phyloP scores from a whole-genome alignment of 2,113 vertebrate species.

The Stegostoma tigrinum region DNA sequence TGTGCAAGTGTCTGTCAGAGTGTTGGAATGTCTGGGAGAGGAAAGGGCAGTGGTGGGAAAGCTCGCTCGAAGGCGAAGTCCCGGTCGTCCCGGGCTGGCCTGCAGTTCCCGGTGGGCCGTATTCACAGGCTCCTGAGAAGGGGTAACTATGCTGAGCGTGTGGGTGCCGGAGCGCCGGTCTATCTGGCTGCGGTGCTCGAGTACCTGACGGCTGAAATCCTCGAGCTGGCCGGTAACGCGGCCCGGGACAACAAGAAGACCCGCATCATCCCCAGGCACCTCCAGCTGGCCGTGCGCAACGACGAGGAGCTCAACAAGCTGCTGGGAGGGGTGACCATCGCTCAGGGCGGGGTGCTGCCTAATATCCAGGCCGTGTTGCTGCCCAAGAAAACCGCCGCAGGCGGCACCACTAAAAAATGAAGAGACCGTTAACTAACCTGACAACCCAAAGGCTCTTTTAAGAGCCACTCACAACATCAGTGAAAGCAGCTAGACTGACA shows the following conservation, averaged over 20 bases:
- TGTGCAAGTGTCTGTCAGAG: too few relatives aligned
- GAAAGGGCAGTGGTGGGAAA: conserved; percentile 43
- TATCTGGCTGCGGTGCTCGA: conserved; percentile 40
- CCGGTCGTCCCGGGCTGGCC: conserved; percentile 54
- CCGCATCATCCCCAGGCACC: conserved; percentile 25
- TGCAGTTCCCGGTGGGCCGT: conserved; percentile 55
- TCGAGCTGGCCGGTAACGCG: conserved; percentile 46
- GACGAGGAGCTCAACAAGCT: conserved; percentile 31
- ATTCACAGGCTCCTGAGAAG: conserved; percentile 55
- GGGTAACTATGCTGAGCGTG: conserved; percentile 34
- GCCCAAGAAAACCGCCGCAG: background rate
- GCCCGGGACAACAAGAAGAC: conserved; percentile 29
- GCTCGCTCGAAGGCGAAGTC: conserved; percentile 53
- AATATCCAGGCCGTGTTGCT: background rate
- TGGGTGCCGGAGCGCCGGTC: conserved; percentile 38
- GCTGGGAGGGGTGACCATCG: conserved; percentile 25
- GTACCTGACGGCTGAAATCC: conserved; percentile 58
- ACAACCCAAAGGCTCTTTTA: too few relatives aligned
- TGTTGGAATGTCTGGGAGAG: too few relatives aligned
- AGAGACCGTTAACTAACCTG: too few relatives aligned
- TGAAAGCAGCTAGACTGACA: too few relatives aligned
- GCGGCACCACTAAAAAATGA: too few relatives aligned
- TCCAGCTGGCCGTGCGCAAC: conserved; percentile 29
- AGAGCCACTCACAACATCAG: too few relatives aligned
- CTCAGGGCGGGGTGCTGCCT: conserved; percentile 9